Percentiles rank a stretch among this genome's conserved stretches.
phyloP scores from a whole-genome alignment of 1,140 invertebrate species.

The Belonocnema kinseyi region DNA sequence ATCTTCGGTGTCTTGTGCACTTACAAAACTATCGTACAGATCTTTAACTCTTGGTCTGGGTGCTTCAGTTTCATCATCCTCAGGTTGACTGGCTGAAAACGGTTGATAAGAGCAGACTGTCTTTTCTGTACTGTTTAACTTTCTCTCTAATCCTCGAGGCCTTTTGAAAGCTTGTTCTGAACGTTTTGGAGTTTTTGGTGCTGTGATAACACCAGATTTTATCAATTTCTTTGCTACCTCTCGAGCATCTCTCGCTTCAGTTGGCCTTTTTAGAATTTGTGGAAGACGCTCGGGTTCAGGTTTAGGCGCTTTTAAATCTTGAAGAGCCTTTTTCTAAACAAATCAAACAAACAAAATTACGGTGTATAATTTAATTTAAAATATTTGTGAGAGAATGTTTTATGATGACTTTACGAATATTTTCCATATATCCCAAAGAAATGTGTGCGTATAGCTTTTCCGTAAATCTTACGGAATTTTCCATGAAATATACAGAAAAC shows the following conservation, averaged over 20 bases:
- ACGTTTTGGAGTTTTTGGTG: constrained; percentile 84
- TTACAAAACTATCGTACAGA: constrained; percentile 93
- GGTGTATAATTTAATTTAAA: too few relatives aligned
- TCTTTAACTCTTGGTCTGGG: constrained; percentile 80
- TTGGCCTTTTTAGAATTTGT: constrained; percentile 84
- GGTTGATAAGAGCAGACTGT: constrained; percentile 91
- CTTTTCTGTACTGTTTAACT: constrained; percentile 83
- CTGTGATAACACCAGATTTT: constrained; percentile 93
- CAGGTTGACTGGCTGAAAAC: constrained; percentile 88
- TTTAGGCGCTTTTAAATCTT: constrained; percentile 91
- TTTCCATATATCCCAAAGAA: too few relatives aligned
- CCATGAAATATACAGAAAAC: too few relatives aligned
- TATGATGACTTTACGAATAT: too few relatives aligned
- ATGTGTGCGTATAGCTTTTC: too few relatives aligned
- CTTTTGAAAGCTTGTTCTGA: constrained; percentile 91
- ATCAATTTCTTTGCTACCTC: constrained; percentile 96
- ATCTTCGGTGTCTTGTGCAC: constrained; percentile 82
- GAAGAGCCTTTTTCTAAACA: constrained; percentile 91
- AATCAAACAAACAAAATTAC: constrained; percentile 40
- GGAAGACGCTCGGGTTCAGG: constrained; percentile 89
- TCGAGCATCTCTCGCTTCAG: constrained; percentile 93
- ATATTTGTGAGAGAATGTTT: too few relatives aligned
- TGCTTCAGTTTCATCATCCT: constrained; percentile 78
- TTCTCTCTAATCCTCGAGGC: constrained; percentile 87
- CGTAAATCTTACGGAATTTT: too few relatives aligned